Evolutionary conservation across 2,113 vertebrate species (phyloP).

Genomic region (Platanista minor): DNA sequence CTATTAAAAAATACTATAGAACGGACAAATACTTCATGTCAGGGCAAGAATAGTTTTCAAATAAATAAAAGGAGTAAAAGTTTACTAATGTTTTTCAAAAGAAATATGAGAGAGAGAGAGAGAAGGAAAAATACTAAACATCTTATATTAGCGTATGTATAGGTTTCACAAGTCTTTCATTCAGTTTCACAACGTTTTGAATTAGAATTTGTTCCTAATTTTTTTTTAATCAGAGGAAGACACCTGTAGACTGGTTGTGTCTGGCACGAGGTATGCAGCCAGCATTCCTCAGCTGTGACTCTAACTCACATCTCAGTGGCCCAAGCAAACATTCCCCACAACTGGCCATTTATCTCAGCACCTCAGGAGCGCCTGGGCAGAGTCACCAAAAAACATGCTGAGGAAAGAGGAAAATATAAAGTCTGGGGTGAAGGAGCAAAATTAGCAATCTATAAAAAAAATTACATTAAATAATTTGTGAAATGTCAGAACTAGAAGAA

Average conservation of each 20-base stretch:
- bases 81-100: background rate
- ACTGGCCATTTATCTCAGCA: background rate
- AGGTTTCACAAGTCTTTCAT: background rate
- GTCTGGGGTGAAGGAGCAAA: background rate
- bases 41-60: background rate
- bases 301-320: background rate
- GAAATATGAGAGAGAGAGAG: background rate
- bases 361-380: background rate
- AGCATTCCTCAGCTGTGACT: background rate
- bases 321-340: background rate
- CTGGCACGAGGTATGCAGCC: background rate
- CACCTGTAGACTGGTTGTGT: background rate
- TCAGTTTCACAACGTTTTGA: background rate
- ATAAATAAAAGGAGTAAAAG: background rate
- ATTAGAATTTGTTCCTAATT: background rate
- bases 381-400: background rate
- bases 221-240: background rate
- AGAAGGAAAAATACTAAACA: background rate
- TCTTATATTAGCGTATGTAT: background rate
- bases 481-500: background rate
- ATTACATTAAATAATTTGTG: background rate
- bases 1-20: background rate
- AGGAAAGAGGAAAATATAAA: background rate
- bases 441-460: background rate
- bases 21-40: background rate